These are phyloP conservation scores for Amia ocellicauda DNA, from an alignment of 2,113 vertebrate genomes.

Conservation along the genomic window DNA sequence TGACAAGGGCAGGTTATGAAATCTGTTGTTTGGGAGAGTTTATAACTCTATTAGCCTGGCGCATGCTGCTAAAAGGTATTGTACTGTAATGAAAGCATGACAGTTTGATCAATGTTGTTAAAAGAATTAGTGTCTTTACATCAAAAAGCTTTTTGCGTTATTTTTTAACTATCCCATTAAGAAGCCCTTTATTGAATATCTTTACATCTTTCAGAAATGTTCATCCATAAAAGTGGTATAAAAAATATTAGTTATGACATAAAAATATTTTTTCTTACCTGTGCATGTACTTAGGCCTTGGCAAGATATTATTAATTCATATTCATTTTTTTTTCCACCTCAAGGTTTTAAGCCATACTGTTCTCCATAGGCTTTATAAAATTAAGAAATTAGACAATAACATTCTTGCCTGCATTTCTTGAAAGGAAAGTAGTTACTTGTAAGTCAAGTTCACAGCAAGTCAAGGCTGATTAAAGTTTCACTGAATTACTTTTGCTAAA, in stretches of 20 bases:
- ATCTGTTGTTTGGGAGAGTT: slow-evolving; percentile 47
- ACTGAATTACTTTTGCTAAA: slow-evolving; percentile 23
- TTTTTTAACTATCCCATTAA: slow-evolving; percentile 81
- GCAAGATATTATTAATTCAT: slow-evolving; percentile 58
- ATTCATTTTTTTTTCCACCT: slow-evolving; percentile 31
- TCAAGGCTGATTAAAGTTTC: slow-evolving; percentile 38
- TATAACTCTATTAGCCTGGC: slow-evolving; percentile 83
- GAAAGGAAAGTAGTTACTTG: slow-evolving; percentile 1
- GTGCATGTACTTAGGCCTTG: slow-evolving; percentile 45
- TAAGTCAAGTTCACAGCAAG: slow-evolving; percentile 30
- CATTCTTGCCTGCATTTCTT: not conserved
- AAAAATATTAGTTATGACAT: slow-evolving; percentile 58
- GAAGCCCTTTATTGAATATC: slow-evolving; percentile 90
- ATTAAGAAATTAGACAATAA: slow-evolving; percentile 33
- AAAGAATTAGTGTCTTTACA: slow-evolving; percentile 95
- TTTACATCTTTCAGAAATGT: slow-evolving; percentile 79
- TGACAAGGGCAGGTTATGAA: slow-evolving; percentile 33
- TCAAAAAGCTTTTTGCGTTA: slow-evolving; percentile 87
- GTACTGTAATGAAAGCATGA: slow-evolving; percentile 92
- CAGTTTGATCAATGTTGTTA: slow-evolving; percentile 95
- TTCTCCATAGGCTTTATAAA: slow-evolving; percentile 43
- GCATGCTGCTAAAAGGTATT: slow-evolving; percentile 89
- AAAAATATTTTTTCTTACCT: slow-evolving; percentile 49
- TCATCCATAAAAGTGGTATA: slow-evolving; percentile 48
- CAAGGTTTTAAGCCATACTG: slow-evolving; percentile 48